Base-by-base conservation (phyloP, 1,140 invertebrate species). In the Eupeodes corollae region DNA sequence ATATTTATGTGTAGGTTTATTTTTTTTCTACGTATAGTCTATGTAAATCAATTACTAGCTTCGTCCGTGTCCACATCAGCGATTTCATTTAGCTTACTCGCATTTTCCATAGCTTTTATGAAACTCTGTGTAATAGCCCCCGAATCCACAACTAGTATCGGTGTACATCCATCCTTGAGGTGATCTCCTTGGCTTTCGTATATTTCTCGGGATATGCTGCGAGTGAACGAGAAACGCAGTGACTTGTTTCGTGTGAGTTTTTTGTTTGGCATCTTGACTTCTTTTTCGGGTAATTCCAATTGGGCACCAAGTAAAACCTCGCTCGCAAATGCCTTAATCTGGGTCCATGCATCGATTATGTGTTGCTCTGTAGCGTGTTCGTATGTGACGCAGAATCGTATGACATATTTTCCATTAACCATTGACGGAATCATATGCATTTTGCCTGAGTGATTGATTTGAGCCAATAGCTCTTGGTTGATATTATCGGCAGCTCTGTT, bases 361-460 rank as follows among this genome's bases (percentile, higher is more conserved):
- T 93, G 83, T 3, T 77, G 74, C 30, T 88, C 80, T 0, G 63
- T 79, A 6, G 89, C 86, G 56, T 87, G 76, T 63, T 92, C 84
- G 12, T 82, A 75, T 34, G 84, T 85, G 1, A 95, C 82, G 59
- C 86, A 92, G 66, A 93, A 90, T 39, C 88, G 73, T 51, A 96
- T 84, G 3, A 79, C 72, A 61, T 87, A 91, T 57, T 82, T 79
- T 19, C 80, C 80, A 67, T 80, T 84, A 1, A 91, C 76, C 30
- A 79, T 76, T 0, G 88, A 84, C 1, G 89, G 89, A 30, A 92
- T 88, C 88, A 95, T 90, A 63, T 93, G 88, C 16, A 95, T 71
- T 57, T 85, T 83, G 5, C 90, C 88, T 0, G 86, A 88, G 11
- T 85, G 84, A 63, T 96, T 96, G 42, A 96, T 86, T 38, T 79